Conservation (phyloP, 1,140 invertebrate genomes). For the Zaprionus lachaisei region DNA sequence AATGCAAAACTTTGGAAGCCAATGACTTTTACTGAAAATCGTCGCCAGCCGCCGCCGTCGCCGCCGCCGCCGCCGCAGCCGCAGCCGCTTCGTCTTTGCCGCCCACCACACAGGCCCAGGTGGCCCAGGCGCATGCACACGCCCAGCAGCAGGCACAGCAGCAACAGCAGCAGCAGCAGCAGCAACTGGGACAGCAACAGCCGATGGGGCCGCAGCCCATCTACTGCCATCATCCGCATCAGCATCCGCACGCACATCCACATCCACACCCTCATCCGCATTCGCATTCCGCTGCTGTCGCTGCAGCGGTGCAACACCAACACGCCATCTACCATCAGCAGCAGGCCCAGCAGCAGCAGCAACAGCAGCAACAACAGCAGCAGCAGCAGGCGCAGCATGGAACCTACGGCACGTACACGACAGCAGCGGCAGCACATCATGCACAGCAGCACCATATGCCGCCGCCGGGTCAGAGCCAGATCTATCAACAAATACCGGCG, state of each 20-base stretch:
- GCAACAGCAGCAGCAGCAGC: conserved; percentile 66
- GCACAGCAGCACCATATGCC: conserved; percentile 77
- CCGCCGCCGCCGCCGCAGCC: conserved; percentile 42
- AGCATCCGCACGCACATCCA: conserved; percentile 78
- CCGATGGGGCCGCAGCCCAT: conserved; percentile 83
- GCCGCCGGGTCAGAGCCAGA: conserved; percentile 72
- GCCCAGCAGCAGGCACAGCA: conserved; percentile 58
- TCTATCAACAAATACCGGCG: conserved; percentile 83
- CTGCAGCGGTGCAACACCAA: conserved; percentile 79
- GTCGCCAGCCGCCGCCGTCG: conserved; percentile 85
- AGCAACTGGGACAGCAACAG: conserved; percentile 66
- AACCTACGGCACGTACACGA: conserved; percentile 74
- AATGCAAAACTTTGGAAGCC: conserved; percentile 96
- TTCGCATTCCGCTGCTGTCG: conserved; percentile 78
- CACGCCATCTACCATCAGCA: conserved; percentile 83
- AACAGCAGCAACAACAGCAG: conserved; percentile 50
- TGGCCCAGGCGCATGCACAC: conserved; percentile 45
- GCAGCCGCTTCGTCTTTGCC: conserved; percentile 62
- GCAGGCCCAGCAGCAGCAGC: conserved; percentile 42
- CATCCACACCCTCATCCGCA: conserved; percentile 83
- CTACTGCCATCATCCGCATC: conserved; percentile 81
- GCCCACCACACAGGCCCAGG: conserved; percentile 68
- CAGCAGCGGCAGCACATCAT: conserved; percentile 71
- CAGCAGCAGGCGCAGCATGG: conserved; percentile 51
- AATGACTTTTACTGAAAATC: conserved; percentile 97